Base-by-base conservation (phyloP, 2,888 invertebrate genomes). In the Congeria kusceri region DNA sequence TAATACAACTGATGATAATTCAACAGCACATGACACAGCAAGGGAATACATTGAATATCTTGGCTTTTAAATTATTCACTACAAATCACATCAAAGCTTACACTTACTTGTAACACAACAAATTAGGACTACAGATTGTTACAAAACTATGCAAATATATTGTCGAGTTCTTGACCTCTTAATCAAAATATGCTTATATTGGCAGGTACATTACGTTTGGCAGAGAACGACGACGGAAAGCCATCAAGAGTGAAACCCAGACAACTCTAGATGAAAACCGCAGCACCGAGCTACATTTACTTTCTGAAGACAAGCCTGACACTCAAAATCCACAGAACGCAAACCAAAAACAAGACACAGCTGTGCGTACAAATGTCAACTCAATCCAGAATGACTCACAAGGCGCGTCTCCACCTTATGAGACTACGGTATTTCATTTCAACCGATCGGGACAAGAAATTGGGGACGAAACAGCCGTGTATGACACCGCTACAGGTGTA, bases 381-480 rank as follows among this genome's bases (percentile, higher is more conserved):
- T 39, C 39, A 39, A 53, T 15, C 20, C 53, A 53, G 23, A 53
- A 53, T 20, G 53, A 53, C 25, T 25, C n/a, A 4, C 44, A 65
- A 64, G n/a, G 3, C n/a, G 57, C 44, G 4, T 29, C 44, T 4
- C 29, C 76, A 7, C 58, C 73, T 3, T 78, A 79, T 39, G 82
- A 83, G 61, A 83, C 82, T 20, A 83, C 78, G n/a, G 79, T 83
- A 62, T 79, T 83, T 64, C 78, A 79, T 66, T 83, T 79, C 32
- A 83, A 83, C 28, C 62, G 78, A 59, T 63, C 69, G 5, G 53
- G 62, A n/a, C 56, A 59, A 3, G 78, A 57, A 9, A 61, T 39
- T 18, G 73, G 69, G 29, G 80, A 80, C 18, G 74, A 77, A 25
- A 77, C 65, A 13, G 32, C 76, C 20, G 57, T 83, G 29, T 68